These are phyloP conservation scores for Tipula lateralis DNA, from an alignment of 2,888 invertebrate species.

Conservation along the genomic window DNA sequence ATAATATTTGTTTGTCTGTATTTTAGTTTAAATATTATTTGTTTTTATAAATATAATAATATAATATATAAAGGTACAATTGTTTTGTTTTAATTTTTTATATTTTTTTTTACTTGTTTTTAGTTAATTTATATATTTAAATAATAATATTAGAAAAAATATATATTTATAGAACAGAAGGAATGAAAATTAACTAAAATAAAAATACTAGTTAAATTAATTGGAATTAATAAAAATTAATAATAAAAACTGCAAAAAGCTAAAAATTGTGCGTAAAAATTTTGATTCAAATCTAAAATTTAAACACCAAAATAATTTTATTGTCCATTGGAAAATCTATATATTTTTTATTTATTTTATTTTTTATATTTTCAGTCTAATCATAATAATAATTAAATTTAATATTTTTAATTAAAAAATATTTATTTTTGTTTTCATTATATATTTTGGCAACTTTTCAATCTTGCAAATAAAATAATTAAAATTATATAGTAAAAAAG, in stretches of 20 bases:
- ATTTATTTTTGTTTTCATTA: no score
- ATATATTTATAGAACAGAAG: background rate
- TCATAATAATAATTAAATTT: background rate
- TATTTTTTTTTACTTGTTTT: background rate
- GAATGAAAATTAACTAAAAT: background rate
- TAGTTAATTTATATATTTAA: background rate
- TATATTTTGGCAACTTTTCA: slow-evolving; percentile 14
- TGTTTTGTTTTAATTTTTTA: background rate
- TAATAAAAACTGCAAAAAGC: background rate
- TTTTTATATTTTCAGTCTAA: background rate
- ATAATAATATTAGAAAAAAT: background rate
- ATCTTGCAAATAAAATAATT: background rate
- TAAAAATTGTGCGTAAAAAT: background rate
- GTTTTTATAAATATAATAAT: slow-evolving; percentile 14
- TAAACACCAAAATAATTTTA: slow-evolving; percentile 1
- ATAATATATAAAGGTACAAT: slow-evolving; percentile 19
- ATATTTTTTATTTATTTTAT: background rate
- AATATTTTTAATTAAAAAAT: slow-evolving; percentile 6
- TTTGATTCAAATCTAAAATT: background rate
- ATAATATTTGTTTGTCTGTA: background rate
- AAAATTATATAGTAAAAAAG: background rate
- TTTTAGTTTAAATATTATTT: slow-evolving; percentile 7
- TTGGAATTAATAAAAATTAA: background rate
- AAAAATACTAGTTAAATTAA: background rate
- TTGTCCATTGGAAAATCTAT: slow-evolving; percentile 15